Base-by-base conservation (phyloP, 1,140 invertebrate species). In the Zaprionus lachaisei region DNA sequence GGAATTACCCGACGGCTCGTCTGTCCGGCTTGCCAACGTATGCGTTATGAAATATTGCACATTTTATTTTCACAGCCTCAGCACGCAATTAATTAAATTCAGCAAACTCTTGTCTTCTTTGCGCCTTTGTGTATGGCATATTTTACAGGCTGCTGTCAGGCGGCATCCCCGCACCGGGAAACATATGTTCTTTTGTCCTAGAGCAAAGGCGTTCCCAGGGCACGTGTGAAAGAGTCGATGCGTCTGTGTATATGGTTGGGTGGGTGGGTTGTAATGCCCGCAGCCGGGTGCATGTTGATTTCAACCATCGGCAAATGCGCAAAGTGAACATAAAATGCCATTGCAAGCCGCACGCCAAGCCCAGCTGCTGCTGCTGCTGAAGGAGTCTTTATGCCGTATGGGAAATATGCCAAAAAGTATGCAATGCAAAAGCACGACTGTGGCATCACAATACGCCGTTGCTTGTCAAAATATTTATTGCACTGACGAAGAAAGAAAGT, bases 331-430 rank as follows among this genome's bases (percentile, higher is more conserved):
- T 44, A 72, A 72, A 72, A 72, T 72, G n/a, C 66, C 31, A 38
- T 9, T 11, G 38, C 37, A 62, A 34, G 28, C 24, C 60, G 41
- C 67, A 55, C 38, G 54, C 5, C 67, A 11, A 1, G 28, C 41
- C 22, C 31, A 15, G 20, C 26, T 58, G 54, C 24, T 56, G 71
- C 37, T 37, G 28, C 41, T 31, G 57, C 24, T 44, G 65, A 12
- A 31, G 15, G 41, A 68, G 61, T 73, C 49, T 64, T 31, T 15
- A 14, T 22, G 49, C 58, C n/a, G 57, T 70, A 66, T 71, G 75
- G 57, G 79, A 81, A 72, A 82, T 66, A 83, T 79, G 81, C 71
- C 81, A 65, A 81, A 79, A 89, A 87, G 84, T 89, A 89, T 89
- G 80, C 78, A 73, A 79, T 85, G 82, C 79, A 58, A 70, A 76